Evolutionary conservation across 1,140 invertebrate genomes (phyloP).

Genomic region (Trichonephila inaurata): DNA sequence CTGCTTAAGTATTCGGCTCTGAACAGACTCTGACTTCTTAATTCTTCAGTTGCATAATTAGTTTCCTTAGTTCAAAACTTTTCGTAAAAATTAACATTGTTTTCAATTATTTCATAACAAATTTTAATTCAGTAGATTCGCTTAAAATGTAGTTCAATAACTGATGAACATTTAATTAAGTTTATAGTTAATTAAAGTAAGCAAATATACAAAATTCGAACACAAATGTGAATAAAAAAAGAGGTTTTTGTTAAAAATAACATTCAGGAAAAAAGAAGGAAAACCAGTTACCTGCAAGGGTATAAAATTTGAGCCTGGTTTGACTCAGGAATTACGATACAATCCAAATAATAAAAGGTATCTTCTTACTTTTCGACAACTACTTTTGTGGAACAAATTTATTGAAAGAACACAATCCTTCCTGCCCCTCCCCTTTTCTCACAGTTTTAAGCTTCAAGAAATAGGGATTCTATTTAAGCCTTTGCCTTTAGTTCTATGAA

Average conservation of each 20-base stretch:
- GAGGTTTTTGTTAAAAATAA: background rate
- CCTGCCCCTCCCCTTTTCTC: background rate
- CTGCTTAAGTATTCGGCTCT: too few species aligned
- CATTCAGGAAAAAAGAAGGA: background rate
- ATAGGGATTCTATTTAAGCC: conserved; percentile 57
- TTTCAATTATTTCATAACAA: too few species aligned
- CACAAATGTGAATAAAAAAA: too few species aligned
- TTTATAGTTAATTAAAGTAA: too few species aligned
- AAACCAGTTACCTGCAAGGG: background rate
- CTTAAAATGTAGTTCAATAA: too few species aligned
- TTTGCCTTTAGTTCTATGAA: conserved; percentile 41
- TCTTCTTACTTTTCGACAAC: conserved; percentile 31
- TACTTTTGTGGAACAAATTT: conserved; percentile 58
- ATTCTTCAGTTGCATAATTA: too few species aligned
- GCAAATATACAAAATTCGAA: too few species aligned
- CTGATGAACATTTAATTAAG: too few species aligned
- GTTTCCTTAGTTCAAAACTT: too few species aligned
- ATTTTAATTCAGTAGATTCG: too few species aligned
- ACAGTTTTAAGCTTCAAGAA: conserved; percentile 19
- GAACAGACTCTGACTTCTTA: too few species aligned
- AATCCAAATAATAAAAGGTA: background rate
- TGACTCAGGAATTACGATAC: background rate
- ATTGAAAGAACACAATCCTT: conserved; percentile 55
- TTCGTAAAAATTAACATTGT: too few species aligned
- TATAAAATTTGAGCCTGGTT: background rate